A percentile compares a stretch with the other conserved stretches of the same genome.
Evolutionary conservation across 2,113 vertebrate species (phyloP).

Genomic region (Dicentrarchus labrax): DNA sequence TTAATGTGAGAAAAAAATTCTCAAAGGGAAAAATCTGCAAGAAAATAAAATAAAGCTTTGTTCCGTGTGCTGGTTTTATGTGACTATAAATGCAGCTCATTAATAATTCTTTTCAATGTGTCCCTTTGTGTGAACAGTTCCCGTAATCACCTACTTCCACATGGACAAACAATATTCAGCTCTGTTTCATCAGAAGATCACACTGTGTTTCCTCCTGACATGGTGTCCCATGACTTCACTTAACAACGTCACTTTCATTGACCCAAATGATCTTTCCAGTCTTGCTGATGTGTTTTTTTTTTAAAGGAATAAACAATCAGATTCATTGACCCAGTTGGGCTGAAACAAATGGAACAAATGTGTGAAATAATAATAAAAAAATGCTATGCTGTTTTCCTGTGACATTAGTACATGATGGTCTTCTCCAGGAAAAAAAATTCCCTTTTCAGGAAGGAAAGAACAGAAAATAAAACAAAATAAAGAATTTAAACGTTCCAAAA

Average conservation of each 20-base stretch:
- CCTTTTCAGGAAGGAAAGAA: background rate
- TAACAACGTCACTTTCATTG: background rate
- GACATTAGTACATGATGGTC: background rate
- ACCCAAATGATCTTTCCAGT: background rate
- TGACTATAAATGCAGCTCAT: background rate
- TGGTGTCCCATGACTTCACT: background rate
- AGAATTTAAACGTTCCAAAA: background rate
- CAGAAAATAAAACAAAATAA: background rate
- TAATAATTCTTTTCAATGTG: background rate
- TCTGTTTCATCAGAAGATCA: background rate
- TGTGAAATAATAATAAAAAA: background rate
- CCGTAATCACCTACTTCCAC: background rate
- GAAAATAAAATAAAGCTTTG: constrained; percentile 14
- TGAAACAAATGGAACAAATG: background rate
- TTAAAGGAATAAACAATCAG: background rate
- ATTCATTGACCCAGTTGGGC: background rate
- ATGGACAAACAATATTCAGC: background rate
- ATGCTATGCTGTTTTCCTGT: background rate
- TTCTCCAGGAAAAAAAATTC: background rate
- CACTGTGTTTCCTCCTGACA: too few relatives aligned
- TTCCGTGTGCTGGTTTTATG: constrained; percentile 11
- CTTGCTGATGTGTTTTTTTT: background rate
- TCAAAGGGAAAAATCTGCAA: background rate
- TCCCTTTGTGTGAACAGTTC: background rate
- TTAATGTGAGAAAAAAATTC: background rate